Evolutionary conservation across 1,140 invertebrate species (phyloP).

Genomic region (Panagrolaimus sp.): DNA sequence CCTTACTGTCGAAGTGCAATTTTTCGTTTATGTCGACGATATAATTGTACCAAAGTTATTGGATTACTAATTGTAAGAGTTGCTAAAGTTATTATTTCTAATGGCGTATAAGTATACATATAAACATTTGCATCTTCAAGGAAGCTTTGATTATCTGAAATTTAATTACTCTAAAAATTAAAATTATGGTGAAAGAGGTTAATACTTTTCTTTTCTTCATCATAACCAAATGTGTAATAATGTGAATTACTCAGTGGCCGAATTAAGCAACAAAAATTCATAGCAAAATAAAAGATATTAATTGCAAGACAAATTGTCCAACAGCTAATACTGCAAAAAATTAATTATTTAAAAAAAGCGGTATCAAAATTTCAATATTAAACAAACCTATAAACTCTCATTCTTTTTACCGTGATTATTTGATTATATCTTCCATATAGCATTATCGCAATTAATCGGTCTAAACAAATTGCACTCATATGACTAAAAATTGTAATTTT

Average conservation of each 20-base stretch:
- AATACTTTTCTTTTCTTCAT: slow-evolving; percentile 28
- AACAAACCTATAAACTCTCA: slow-evolving; percentile 34
- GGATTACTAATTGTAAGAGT: slow-evolving; percentile 54
- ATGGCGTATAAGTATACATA: slow-evolving; percentile 49
- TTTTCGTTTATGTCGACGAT: slow-evolving; percentile 55
- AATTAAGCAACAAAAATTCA: slow-evolving; percentile 52
- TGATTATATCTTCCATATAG: slow-evolving; percentile 51
- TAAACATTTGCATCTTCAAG: slow-evolving; percentile 38
- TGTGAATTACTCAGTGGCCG: slow-evolving; percentile 38
- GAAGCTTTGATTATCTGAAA: slow-evolving; percentile 14
- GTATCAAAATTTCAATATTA: neutral
- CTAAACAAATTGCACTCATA: slow-evolving; percentile 57
- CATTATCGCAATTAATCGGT: slow-evolving; percentile 54
- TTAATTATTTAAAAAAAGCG: neutral
- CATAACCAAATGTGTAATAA: slow-evolving; percentile 57
- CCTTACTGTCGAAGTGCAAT: slow-evolving; percentile 56
- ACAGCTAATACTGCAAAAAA: slow-evolving; percentile 43
- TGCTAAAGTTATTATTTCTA: slow-evolving; percentile 50
- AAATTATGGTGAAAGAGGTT: neutral
- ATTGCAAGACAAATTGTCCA: slow-evolving; percentile 45
- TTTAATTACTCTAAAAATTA: neutral
- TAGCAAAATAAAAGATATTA: slow-evolving; percentile 47
- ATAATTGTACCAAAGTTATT: slow-evolving; percentile 49
- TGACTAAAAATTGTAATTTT: slow-evolving; percentile 39
- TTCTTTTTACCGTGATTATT: slow-evolving; percentile 48